phyloP scores from a whole-genome alignment of 1,140 invertebrate species.

The Cataglyphis hispanica region DNA sequence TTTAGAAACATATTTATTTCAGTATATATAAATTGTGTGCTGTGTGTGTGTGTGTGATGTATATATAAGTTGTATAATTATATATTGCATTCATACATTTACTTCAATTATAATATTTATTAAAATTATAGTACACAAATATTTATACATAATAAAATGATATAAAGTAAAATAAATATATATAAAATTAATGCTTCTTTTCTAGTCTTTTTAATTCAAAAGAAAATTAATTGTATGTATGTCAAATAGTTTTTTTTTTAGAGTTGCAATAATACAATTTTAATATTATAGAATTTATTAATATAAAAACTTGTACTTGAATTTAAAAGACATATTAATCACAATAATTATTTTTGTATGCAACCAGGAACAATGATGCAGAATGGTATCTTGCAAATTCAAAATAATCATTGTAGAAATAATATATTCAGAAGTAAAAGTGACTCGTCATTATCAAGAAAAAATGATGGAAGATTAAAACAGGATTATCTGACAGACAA shows the following conservation, averaged over 20 bases:
- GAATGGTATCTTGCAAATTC: background rate
- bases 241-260: background rate
- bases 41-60: too few species aligned
- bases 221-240: background rate
- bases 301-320: background rate
- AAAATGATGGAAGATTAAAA: background rate
- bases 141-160: background rate
- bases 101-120: background rate
- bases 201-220: background rate
- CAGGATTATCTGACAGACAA: background rate
- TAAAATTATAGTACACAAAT: background rate
- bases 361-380: background rate
- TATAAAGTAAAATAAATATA: background rate
- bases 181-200: background rate
- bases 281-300: too few species aligned
- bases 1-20: background rate
- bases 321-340: background rate
- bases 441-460: slow-evolving; percentile 15
- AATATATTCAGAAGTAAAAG: slow-evolving; percentile 6
- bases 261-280: background rate
- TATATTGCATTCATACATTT: background rate
- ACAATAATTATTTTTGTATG: slow-evolving; percentile 25
- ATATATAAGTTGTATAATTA: background rate
- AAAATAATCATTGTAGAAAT: background rate
- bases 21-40: background rate